Conservation (phyloP, 1,140 invertebrate species). For the Monomorium pharaonis region DNA sequence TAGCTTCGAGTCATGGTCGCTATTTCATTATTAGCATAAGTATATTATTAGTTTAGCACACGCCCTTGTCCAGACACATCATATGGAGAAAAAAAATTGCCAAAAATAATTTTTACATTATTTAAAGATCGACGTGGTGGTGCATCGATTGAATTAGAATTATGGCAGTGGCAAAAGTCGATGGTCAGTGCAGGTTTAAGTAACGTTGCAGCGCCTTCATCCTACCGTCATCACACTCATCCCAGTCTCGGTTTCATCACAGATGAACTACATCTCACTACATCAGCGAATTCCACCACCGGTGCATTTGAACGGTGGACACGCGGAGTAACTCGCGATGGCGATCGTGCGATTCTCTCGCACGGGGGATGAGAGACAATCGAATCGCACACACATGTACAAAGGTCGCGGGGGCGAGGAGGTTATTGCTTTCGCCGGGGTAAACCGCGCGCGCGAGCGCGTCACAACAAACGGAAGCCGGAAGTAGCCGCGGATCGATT, state of each 20-base stretch:
- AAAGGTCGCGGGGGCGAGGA: constrained; percentile 35
- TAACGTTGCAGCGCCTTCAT: not conserved
- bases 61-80: not conserved
- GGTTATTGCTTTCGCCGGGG: constrained; percentile 44
- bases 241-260: not conserved
- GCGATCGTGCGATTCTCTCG: too few relatives aligned
- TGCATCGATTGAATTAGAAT: not conserved
- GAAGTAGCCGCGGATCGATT: constrained; percentile 72
- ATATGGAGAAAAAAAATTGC: not conserved
- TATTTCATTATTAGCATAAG: constrained; percentile 6
- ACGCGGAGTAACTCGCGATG: constrained; percentile 32
- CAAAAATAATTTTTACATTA: not conserved
- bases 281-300: not conserved
- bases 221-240: not conserved
- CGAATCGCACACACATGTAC: constrained; percentile 15
- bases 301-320: not conserved
- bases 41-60: too few relatives aligned
- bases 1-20: not conserved
- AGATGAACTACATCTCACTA: not conserved
- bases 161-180: not conserved
- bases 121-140: not conserved
- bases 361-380: not conserved
- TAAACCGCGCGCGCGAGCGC: constrained; percentile 39
- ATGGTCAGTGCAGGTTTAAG: not conserved
- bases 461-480: constrained; percentile 78